A percentile compares a stretch with the other conserved stretches of the same genome.
Evolutionary conservation across 2,113 vertebrate species (phyloP).

Genomic region (Meleagris gallopavo): DNA sequence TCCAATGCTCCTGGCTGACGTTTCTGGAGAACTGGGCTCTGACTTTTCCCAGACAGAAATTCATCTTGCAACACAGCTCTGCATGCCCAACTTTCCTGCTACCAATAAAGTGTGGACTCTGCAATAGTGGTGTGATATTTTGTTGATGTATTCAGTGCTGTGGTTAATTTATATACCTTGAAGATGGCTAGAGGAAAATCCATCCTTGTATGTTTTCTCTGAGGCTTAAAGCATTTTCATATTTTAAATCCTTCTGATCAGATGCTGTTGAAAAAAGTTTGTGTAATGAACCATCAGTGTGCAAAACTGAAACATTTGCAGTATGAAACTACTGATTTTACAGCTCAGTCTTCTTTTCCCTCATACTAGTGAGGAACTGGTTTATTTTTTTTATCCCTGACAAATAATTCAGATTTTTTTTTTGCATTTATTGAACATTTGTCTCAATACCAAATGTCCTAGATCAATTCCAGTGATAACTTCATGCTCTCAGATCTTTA

Average conservation of each 20-base stretch:
- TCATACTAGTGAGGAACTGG: background rate
- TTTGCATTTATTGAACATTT: background rate
- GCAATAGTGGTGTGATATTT: background rate
- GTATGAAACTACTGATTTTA: background rate
- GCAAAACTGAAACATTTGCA: background rate
- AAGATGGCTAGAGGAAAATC: background rate
- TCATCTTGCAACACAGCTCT: background rate
- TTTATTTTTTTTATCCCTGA: background rate
- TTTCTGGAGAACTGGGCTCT: conserved; percentile 6
- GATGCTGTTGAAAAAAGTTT: background rate
- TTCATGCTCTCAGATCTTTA: background rate
- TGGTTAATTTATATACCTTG: rapidly evolving
- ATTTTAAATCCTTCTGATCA: background rate
- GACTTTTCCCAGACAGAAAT: background rate
- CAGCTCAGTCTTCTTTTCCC: background rate
- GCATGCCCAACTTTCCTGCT: background rate
- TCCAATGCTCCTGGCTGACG: background rate
- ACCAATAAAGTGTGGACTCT: background rate
- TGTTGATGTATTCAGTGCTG: rapidly evolving
- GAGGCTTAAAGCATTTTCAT: background rate
- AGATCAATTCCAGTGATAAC: background rate
- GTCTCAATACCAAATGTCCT: background rate
- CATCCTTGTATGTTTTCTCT: background rate
- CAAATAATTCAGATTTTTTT: background rate
- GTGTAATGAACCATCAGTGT: background rate